Evolutionary conservation across 1,140 invertebrate genomes (phyloP).

Genomic region (Lordiphosa stackelbergi): DNA sequence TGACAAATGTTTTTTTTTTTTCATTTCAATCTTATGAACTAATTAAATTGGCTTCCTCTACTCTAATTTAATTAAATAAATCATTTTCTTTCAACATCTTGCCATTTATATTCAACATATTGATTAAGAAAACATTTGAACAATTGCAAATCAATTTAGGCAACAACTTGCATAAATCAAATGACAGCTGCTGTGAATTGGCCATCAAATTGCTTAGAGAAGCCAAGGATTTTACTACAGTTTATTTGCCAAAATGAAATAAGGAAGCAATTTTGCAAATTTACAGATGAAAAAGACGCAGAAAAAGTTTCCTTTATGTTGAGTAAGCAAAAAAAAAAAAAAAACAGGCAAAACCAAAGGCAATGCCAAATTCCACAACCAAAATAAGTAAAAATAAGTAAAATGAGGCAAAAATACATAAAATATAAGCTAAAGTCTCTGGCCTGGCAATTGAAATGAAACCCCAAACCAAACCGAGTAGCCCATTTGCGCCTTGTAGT

Average conservation of each 20-base stretch:
- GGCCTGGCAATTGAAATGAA: slow-evolving; percentile 43
- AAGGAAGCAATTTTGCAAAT: slow-evolving; percentile 73
- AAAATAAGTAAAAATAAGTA: slow-evolving; percentile 52
- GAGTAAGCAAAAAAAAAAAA: slow-evolving; percentile 31
- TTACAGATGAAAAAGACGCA: slow-evolving; percentile 40
- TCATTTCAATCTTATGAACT: too few relatives aligned
- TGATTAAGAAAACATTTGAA: too few relatives aligned
- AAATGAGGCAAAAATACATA: slow-evolving; percentile 64
- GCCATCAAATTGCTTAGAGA: slow-evolving; percentile 36
- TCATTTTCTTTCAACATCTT: too few relatives aligned
- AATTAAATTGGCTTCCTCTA: slow-evolving; percentile 1
- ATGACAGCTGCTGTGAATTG: slow-evolving; percentile 55
- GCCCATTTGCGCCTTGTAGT: slow-evolving; percentile 57
- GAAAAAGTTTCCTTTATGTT: slow-evolving; percentile 24
- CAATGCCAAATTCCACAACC: slow-evolving; percentile 24
- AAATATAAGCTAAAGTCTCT: slow-evolving; percentile 49
- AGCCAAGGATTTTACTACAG: slow-evolving; percentile 22
- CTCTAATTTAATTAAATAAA: slow-evolving; percentile 3
- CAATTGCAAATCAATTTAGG: slow-evolving; percentile 71
- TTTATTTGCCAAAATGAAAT: slow-evolving; percentile 73
- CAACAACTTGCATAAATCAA: slow-evolving; percentile 64
- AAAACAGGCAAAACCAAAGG: slow-evolving; percentile 32
- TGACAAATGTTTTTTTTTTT: too few relatives aligned
- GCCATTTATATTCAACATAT: too few relatives aligned
- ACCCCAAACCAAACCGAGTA: slow-evolving; percentile 31